Evolutionary conservation across 2,113 vertebrate genomes (phyloP).

Genomic region (Coptodon rendalli): DNA sequence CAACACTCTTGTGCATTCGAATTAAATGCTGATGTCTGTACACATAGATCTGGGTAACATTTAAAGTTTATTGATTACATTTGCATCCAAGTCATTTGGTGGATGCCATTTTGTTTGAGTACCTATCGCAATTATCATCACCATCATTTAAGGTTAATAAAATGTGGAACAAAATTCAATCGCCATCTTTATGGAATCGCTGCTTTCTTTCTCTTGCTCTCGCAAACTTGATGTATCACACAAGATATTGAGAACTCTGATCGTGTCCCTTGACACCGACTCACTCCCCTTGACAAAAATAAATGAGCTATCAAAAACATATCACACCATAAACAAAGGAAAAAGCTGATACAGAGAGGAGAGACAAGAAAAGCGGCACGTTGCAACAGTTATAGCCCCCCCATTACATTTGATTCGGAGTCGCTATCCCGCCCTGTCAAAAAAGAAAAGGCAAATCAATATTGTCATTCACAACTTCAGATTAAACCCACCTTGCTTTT

Average conservation of each 20-base stretch:
- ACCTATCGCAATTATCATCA: not conserved
- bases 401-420: slow-evolving; percentile 51
- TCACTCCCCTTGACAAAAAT: not conserved
- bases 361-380: slow-evolving; percentile 14
- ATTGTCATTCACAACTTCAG: slow-evolving; percentile 75
- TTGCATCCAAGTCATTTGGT: not conserved
- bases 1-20: not conserved
- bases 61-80: slow-evolving; percentile 2
- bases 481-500: slow-evolving; percentile 65
- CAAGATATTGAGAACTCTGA: not conserved
- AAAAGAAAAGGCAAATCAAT: slow-evolving; percentile 70
- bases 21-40: slow-evolving; percentile 27
- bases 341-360: not conserved
- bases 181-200: not conserved
- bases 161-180: not conserved
- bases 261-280: not conserved
- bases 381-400: slow-evolving; percentile 37
- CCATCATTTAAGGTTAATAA: not conserved
- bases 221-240: not conserved
- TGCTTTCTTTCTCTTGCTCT: not conserved
- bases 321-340: not conserved
- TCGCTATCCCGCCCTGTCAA: slow-evolving; percentile 53
- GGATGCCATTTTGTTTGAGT: not conserved
- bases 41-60: not conserved
- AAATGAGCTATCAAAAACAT: slow-evolving; percentile 13